A percentile compares a stretch with the other conserved stretches of the same genome.
Evolutionary conservation across 2,113 vertebrate genomes (phyloP).

Genomic region (Ceratotherium simum): DNA sequence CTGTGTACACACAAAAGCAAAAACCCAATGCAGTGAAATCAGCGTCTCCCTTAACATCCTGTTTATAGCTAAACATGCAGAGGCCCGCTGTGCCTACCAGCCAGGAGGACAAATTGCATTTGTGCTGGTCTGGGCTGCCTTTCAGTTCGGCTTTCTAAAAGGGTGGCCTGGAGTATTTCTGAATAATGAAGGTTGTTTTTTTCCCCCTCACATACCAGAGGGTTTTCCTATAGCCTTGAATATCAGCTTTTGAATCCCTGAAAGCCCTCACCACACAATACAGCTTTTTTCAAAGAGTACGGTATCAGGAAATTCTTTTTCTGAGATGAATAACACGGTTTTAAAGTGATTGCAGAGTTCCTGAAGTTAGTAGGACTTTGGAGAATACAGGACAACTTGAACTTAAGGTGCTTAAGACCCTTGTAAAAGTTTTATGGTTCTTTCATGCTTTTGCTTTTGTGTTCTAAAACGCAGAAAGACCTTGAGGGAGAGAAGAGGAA

Average conservation of each 20-base stretch:
- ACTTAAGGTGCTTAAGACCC: conserved; percentile 59
- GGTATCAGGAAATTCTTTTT: conserved; percentile 51
- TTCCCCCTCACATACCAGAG: not conserved
- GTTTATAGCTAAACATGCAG: conserved; percentile 19
- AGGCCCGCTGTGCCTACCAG: not conserved
- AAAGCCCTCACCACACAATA: conserved; percentile 61
- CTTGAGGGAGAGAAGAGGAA: conserved; percentile 72
- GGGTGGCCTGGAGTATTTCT: conserved; percentile 44
- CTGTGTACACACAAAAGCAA: conserved; percentile 22
- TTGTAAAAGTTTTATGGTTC: conserved; percentile 66
- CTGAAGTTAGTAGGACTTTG: conserved; percentile 70
- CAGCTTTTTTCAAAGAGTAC: conserved; percentile 4
- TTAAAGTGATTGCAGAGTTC: conserved; percentile 61
- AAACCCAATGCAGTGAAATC: not conserved
- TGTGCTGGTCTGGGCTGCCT: conserved; percentile 5
- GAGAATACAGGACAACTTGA: conserved; percentile 73
- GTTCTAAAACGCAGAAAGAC: conserved; percentile 67
- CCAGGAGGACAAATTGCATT: conserved; percentile 22
- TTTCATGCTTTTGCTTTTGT: conserved; percentile 75
- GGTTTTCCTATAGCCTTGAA: conserved; percentile 56
- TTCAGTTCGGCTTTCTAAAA: conserved; percentile 45
- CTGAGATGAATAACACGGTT: conserved; percentile 59
- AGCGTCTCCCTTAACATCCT: not conserved
- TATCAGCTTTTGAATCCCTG: conserved; percentile 64
- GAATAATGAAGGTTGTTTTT: conserved; percentile 37